phyloP scores from a whole-genome alignment of 2,797 vertebrate genomes.

The Hozukius guyotensis region DNA sequence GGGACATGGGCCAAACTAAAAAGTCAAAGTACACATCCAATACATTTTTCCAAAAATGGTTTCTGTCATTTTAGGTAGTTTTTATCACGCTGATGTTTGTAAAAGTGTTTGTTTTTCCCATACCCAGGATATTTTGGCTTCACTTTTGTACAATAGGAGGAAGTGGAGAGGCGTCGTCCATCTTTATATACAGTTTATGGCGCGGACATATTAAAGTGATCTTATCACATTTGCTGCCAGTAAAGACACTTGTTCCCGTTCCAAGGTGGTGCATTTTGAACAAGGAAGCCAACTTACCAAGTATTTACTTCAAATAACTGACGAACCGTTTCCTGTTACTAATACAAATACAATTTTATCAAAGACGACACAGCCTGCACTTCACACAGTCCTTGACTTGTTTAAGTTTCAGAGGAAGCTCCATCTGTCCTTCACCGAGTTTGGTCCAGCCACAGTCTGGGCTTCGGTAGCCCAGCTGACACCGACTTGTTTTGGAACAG shows the following conservation, averaged over 20 bases:
- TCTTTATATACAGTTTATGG: no score
- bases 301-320: not conserved
- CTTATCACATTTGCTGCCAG: not conserved
- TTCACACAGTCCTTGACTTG: not conserved
- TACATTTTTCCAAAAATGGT: no score
- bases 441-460: not conserved
- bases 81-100: no score
- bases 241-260: not conserved
- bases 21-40: no score
- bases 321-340: not conserved
- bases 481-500: conserved; percentile 45
- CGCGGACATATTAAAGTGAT: no score
- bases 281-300: no score
- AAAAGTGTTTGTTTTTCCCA: no score
- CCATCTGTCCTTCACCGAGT: conserved; percentile 12
- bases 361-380: not conserved
- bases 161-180: no score
- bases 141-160: no score
- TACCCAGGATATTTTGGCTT: no score
- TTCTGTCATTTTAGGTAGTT: no score
- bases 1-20: no score
- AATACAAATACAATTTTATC: not conserved
- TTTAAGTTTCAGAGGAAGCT: not conserved
- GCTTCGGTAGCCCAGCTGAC: not conserved
- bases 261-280: not conserved